Base-by-base conservation (phyloP, 2,888 invertebrate genomes). In the Cephus sareptanus region DNA sequence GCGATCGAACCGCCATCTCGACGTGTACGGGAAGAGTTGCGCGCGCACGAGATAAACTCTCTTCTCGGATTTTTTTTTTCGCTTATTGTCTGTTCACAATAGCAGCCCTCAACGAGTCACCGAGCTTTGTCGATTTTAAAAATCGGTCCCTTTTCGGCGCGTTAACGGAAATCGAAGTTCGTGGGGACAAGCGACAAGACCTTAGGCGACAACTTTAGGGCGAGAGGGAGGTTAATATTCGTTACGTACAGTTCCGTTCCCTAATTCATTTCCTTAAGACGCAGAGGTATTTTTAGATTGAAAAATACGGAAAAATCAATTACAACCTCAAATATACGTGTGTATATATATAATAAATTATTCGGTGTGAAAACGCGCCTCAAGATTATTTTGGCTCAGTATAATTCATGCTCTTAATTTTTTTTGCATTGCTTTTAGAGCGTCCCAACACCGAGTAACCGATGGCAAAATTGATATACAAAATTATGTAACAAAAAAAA, bases 31-130 rank as follows among this genome's bases (percentile, higher is more conserved):
- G 79, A 81, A 79, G 83, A 84, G 82, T 83, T 83, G 83, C 83
- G 81, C 79, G 40, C 56, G 56, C 56, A 56, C 56, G 56, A 56
- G 56, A 23, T 23, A 56, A 56, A 56, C 56, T 56, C 23, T 56
- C 56, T 56, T 56, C 56, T 56, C 56, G 56, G 56, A 23, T 56
- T 56, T 85, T 88, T 87, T 86, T 87, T 86, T 85, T 90, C 89
- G 90, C 90, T 91, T 90, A 90, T 90, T 90, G 90, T 91, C 91
- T 89, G 89, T 90, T 91, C 90, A 90, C 91, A 89, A 91, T 90
- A 90, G 91, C 91, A 91, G 90, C 89, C 87, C 86, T 88, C 88
- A 84, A 86, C 84, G 84, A 84, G 85, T 85, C 76, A 79, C 75
- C 76, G 73, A 35, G 56, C 73, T 40, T 75, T 79, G 73, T 75